Evolutionary conservation across 2,797 vertebrate species (phyloP), one percentile per base, ranked within the genome.

Genomic region (Hylomyscus alleni): DNA sequence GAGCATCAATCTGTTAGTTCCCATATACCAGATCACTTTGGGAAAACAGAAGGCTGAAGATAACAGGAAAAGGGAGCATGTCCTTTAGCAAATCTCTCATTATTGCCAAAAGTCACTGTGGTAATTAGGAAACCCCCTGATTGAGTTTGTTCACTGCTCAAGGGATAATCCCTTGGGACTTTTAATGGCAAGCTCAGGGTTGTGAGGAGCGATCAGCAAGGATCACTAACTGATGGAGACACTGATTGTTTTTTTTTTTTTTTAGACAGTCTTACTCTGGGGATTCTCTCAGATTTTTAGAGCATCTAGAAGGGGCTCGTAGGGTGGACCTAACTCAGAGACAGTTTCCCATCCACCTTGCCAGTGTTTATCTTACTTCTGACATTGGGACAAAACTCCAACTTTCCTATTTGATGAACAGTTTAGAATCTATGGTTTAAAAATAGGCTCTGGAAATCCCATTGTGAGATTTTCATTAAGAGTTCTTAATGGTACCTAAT

Each of bases 41-140:
- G 72, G 91, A 93, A 98, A 95, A 90, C 54, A 93, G 69, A 89
- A 11, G 56, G 78, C 26, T 94, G 89, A 96, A 77, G 86, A 95
- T 94, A 97, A 97, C 96, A 97, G 97, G 96, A 98, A 97, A 96
- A 94, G 22, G 50, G 87, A 58, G 47, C 78, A 95, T 0, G 15
- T 40, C 58, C 40, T 78, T 58, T 52, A 92, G 56, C 83, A 89
- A 90, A 88, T 65, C 31, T 13, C 56, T 80, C 86, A 26, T n/a
- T 96, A 84, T 91, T 97, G 58, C 40, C 19, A 76, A 78, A 72
- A 87, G 1, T 96, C 76, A 91, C 87, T 89, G 44, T 96, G 80
- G 92, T 85, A 95, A 96, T 85, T 85, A 89, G 97, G 97, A 97
- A 98, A 97, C 1, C 90, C 97, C 98, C 97, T 97, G 67, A 88